Conservation (phyloP, 2,888 invertebrate genomes). For the Ophion obscuratus region DNA sequence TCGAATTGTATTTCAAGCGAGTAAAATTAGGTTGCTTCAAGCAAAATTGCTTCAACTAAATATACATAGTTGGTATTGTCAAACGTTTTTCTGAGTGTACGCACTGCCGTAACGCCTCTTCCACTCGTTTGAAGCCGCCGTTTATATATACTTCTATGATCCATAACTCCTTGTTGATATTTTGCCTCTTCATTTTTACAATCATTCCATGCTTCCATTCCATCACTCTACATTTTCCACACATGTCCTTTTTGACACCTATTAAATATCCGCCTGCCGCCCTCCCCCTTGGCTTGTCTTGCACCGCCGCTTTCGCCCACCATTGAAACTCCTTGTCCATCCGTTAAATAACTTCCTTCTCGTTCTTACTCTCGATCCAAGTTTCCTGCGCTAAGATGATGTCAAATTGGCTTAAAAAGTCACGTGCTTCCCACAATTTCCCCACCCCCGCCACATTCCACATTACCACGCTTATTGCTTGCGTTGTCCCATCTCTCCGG, state of each 20-base stretch:
- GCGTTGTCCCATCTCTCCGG: too few species aligned
- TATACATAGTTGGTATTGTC: too few species aligned
- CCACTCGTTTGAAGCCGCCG: constrained; percentile 9
- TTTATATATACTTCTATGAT: constrained; percentile 41
- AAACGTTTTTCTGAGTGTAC: too few species aligned
- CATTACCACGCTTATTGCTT: background rate
- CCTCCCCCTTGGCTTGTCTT: constrained; percentile 21
- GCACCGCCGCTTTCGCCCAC: constrained; percentile 27
- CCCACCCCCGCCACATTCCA: constrained; percentile 20
- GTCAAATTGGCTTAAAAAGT: constrained; percentile 19
- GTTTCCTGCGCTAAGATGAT: constrained; percentile 23
- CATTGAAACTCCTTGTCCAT: constrained; percentile 27
- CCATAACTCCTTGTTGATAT: background rate
- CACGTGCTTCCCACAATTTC: constrained; percentile 1
- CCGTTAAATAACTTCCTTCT: background rate
- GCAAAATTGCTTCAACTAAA: too few species aligned
- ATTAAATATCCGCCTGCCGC: constrained; percentile 38
- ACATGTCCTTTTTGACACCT: constrained; percentile 27
- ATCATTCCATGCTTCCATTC: constrained; percentile 49
- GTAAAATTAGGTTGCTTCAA: too few species aligned
- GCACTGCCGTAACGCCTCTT: background rate
- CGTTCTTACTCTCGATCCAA: constrained; percentile 25
- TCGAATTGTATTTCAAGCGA: too few species aligned
- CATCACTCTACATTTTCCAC: background rate
- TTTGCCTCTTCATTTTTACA: constrained; percentile 2